Conservation (phyloP, 2,113 vertebrate genomes). For the Diglossa brunneiventris region DNA sequence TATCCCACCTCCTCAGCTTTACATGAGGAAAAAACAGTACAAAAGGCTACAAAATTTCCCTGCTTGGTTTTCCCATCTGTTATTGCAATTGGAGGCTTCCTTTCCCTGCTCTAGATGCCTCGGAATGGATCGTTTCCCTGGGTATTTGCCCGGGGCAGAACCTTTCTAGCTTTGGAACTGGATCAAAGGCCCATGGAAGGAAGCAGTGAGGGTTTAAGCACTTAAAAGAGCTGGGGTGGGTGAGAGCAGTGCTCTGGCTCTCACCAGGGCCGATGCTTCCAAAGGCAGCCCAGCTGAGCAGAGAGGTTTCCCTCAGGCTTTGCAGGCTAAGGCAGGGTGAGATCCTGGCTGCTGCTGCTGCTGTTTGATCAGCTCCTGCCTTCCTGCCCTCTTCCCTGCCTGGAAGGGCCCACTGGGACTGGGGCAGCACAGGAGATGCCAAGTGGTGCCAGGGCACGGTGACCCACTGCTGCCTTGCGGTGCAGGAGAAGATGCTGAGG, state of each 20-base stretch:
- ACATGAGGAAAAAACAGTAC: not conserved
- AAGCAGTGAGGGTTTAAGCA: not conserved
- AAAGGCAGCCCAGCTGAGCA: not conserved
- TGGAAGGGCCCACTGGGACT: not conserved
- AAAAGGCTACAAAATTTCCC: not conserved
- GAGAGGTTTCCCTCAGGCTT: not conserved
- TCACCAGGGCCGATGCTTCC: not conserved
- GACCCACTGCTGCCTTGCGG: not conserved
- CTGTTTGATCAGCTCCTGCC: not conserved
- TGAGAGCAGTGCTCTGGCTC: not conserved
- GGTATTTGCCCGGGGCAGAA: not conserved
- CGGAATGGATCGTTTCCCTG: fast-evolving
- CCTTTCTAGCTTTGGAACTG: not conserved
- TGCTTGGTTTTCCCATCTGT: not conserved
- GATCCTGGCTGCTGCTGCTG: not conserved
- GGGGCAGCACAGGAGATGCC: not conserved
- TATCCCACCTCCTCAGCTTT: not conserved
- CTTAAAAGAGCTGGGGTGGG: not conserved
- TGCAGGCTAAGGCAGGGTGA: not conserved
- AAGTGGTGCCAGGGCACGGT: not conserved
- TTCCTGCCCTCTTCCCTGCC: not conserved
- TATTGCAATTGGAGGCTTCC: conserved; percentile 4
- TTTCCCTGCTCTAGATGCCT: not conserved
- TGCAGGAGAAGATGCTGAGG: not conserved
- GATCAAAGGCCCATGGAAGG: not conserved